These are phyloP conservation scores for Aplochiton taeniatus DNA, from an alignment of 2,797 vertebrate genomes.

Conservation along the genomic window DNA sequence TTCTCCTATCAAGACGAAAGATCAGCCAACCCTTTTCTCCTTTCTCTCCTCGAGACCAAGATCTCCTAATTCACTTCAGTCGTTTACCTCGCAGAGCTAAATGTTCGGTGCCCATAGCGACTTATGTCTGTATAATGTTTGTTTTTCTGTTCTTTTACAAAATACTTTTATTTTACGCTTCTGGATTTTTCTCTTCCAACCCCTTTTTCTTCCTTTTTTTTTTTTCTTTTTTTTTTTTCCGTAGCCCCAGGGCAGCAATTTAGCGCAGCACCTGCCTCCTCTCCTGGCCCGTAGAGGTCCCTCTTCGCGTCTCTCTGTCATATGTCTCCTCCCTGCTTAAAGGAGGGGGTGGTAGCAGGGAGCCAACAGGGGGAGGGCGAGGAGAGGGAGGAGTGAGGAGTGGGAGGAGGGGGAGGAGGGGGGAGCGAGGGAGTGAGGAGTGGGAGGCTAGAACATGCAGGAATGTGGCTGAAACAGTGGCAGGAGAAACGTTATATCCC, in stretches of 20 bases:
- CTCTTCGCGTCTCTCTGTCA: constrained; percentile 26
- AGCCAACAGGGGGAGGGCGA: constrained; percentile 46
- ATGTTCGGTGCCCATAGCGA: too few relatives aligned
- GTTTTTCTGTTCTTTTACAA: too few relatives aligned
- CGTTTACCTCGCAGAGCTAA: too few relatives aligned
- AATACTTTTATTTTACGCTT: constrained; percentile 78
- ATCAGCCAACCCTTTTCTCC: too few relatives aligned
- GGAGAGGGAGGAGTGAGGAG: constrained; percentile 38
- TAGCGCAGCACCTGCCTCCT: constrained; percentile 87
- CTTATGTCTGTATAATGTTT: too few relatives aligned
- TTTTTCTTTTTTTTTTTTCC: constrained; percentile 67
- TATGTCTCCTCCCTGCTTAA: constrained; percentile 45
- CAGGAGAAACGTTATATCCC: constrained; percentile 68
- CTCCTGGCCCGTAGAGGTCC: constrained; percentile 63
- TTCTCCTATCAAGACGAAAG: too few relatives aligned
- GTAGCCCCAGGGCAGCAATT: constrained; percentile 84
- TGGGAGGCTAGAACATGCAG: constrained; percentile 81
- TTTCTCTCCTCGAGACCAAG: too few relatives aligned
- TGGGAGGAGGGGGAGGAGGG: constrained; percentile 42
- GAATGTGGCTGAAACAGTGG: constrained; percentile 80
- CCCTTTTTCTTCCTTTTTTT: constrained; percentile 63
- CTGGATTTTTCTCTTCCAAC: constrained; percentile 86
- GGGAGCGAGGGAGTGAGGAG: constrained; percentile 55
- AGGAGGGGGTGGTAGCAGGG: neutral
- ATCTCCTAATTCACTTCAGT: too few relatives aligned